Base-by-base conservation (phyloP, 2,888 invertebrate genomes). In the Melanostoma mellinum region DNA sequence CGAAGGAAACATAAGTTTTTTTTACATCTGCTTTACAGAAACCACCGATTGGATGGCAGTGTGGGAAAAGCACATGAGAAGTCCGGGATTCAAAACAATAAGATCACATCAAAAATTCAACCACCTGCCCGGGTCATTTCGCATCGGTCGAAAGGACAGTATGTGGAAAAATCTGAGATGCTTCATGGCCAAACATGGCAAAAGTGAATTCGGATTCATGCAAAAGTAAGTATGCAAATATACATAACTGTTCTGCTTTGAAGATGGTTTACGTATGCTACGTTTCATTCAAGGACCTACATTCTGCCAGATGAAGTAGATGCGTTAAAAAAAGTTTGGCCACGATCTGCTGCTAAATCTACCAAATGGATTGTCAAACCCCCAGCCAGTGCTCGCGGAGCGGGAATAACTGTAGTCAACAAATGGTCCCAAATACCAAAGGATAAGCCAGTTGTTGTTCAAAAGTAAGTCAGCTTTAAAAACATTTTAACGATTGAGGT, bases 1-100 rank as follows among this genome's bases (percentile, higher is more conserved):
- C 44, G 0, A n/a, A 63, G 20, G 1, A 20, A 20, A 20, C 20
- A 20, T 20, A 8, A 33, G n/a, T 48, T 0, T 44, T 6, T 1
- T 6, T 6, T n/a, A 52, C 3, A 36, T 2, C 52, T 20, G 8
- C 3, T 58, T 0, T 8, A 69, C 91, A 96, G 96, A 96, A 90
- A 95, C 96, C 4, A 95, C 95, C 65, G 96, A 97, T 87, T 99
- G 99, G 98, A 92, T 97, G 88, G 99, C 98, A 6, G 97, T 97
- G 82, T 99, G 99, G 98, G 99, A 99, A 71, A 98, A 98, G 90
- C 99, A 99, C 90, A 97, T 99, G 97, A 98, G 98, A 90, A 97
- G 98, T 6, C 93, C 95, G 3, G 95, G 96, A 90, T 99, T 98
- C 90, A 94, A 95, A 88, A 94, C 94, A 0, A 92, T 97, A 85